Percentiles rank a stretch among this genome's conserved stretches.
These are phyloP conservation scores for Meriones unguiculatus DNA, from an alignment of 2,113 vertebrate species.

Conservation along the genomic window DNA sequence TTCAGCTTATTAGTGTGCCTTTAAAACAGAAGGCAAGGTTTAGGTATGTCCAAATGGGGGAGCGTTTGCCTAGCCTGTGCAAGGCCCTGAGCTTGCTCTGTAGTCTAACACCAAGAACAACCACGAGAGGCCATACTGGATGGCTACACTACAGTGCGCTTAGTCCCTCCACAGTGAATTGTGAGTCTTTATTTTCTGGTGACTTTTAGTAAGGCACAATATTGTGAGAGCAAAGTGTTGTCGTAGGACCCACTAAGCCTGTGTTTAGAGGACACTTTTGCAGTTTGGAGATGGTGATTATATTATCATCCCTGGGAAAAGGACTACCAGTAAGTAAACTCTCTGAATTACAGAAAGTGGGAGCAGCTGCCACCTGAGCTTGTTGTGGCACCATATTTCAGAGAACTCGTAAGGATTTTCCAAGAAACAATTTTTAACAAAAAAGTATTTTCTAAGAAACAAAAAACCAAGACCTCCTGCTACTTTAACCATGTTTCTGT, in stretches of 20 bases:
- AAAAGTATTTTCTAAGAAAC: neutral
- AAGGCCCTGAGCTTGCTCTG: neutral
- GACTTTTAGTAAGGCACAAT: constrained; percentile 43
- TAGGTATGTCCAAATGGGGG: neutral
- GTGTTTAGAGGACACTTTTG: constrained; percentile 1
- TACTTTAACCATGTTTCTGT: neutral
- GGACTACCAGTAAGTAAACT: neutral
- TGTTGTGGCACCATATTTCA: constrained; percentile 30
- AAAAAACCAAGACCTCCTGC: neutral
- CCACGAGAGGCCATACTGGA: neutral
- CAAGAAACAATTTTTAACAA: constrained; percentile 27
- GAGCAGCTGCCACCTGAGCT: constrained; percentile 12
- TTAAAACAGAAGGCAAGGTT: neutral
- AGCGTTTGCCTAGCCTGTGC: neutral
- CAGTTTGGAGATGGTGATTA: constrained; percentile 15
- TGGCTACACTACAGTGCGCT: neutral
- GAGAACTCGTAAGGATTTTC: constrained; percentile 34
- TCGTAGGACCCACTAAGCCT: neutral
- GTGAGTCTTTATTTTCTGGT: neutral
- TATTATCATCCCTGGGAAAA: constrained; percentile 28
- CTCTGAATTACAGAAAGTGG: constrained; percentile 25
- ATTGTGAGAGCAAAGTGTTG: constrained; percentile 15
- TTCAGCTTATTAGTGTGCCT: neutral
- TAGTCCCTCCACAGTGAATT: neutral
- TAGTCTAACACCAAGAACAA: neutral